Evolutionary conservation across 64 coral and sea anemone species (phyloP).

Genomic region (Orbicella faveolata): DNA sequence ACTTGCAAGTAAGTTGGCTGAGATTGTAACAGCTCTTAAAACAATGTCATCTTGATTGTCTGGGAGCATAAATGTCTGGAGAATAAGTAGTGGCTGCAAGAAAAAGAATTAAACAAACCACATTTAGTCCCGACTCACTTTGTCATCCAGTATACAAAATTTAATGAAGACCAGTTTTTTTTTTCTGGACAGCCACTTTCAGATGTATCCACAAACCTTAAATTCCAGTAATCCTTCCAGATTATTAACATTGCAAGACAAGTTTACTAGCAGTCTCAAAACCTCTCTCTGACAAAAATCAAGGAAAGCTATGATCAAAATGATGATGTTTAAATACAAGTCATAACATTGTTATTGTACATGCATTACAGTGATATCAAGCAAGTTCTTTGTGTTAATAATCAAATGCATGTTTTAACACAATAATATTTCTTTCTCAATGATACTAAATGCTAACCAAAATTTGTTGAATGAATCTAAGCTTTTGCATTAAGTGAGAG

Average conservation of each 20-base stretch:
- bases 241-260: constrained; percentile 61
- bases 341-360: too few relatives aligned
- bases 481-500: too few relatives aligned
- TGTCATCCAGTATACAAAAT: too few relatives aligned
- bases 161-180: too few relatives aligned
- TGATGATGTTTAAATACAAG: too few relatives aligned
- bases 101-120: background rate
- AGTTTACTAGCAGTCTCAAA: constrained; percentile 56
- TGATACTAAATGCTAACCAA: too few relatives aligned
- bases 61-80: constrained; percentile 24
- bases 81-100: constrained; percentile 2
- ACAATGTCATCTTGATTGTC: constrained; percentile 32
- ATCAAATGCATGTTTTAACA: too few relatives aligned
- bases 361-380: too few relatives aligned
- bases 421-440: too few relatives aligned
- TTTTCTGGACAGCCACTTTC: background rate
- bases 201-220: constrained; percentile 4
- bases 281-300: constrained; percentile 19
- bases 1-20: constrained; percentile 35
- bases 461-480: too few relatives aligned
- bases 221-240: constrained; percentile 31
- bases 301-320: background rate
- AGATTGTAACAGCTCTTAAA: constrained; percentile 28
- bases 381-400: too few relatives aligned
- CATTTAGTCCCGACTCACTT: too few relatives aligned